These are phyloP conservation scores for Elephas maximus DNA, from an alignment of 2,113 vertebrate genomes.

Conservation along the genomic window DNA sequence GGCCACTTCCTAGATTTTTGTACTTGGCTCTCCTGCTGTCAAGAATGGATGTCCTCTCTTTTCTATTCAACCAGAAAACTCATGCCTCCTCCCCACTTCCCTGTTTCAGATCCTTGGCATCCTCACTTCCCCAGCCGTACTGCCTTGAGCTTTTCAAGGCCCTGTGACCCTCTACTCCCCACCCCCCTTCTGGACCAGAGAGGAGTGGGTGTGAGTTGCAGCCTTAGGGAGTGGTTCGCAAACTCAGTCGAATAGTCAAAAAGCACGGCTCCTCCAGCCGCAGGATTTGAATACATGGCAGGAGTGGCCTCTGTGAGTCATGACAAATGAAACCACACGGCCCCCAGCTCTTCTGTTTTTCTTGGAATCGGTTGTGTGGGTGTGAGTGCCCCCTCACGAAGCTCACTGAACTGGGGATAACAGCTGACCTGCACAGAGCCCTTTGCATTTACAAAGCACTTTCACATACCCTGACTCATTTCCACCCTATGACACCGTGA, in stretches of 20 bases:
- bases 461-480: background rate
- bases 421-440: background rate
- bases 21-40: background rate
- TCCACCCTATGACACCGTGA: accelerated
- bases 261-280: constrained; percentile 43
- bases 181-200: background rate
- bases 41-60: background rate
- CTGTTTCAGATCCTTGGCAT: background rate
- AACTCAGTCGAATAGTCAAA: background rate
- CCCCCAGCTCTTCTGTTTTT: constrained; percentile 73
- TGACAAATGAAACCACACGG: constrained; percentile 65
- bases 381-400: constrained; percentile 61
- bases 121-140: too few species aligned
- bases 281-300: constrained; percentile 67
- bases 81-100: background rate
- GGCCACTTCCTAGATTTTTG: background rate
- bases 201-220: constrained; percentile 10
- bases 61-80: background rate
- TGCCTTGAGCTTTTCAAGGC: background rate
- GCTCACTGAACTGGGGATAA: constrained; percentile 11
- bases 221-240: constrained; percentile 14
- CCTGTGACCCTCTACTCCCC: background rate
- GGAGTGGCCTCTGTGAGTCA: constrained; percentile 75
- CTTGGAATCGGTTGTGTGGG: constrained; percentile 77
- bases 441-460: background rate